Percentiles rank a stretch among this genome's conserved stretches.
phyloP scores from a whole-genome alignment of 2,797 vertebrate genomes.

The Morelia viridis region DNA sequence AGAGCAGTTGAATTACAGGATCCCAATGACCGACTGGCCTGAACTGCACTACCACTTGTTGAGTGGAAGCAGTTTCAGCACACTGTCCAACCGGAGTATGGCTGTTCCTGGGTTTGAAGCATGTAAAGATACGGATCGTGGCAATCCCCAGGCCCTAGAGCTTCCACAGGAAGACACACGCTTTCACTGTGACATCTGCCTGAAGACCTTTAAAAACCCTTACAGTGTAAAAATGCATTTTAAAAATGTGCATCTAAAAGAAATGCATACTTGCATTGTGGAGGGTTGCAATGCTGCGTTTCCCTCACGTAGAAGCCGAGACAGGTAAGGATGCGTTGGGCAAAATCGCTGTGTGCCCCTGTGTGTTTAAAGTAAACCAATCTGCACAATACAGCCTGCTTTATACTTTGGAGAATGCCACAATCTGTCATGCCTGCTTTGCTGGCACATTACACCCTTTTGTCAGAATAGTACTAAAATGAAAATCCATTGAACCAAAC shows the following conservation, averaged over 20 bases:
- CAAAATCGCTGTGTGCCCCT: slow-evolving; percentile 41
- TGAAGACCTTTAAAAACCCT: slow-evolving; percentile 92
- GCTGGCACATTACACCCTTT: slow-evolving; percentile 49
- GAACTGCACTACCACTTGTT: slow-evolving; percentile 76
- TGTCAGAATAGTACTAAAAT: slow-evolving; percentile 59
- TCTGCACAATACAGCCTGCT: slow-evolving; percentile 60
- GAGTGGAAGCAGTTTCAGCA: slow-evolving; percentile 72
- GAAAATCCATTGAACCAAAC: slow-evolving; percentile 64
- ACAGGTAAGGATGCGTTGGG: slow-evolving; percentile 85
- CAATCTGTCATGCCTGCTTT: slow-evolving; percentile 53
- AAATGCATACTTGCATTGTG: slow-evolving; percentile 90
- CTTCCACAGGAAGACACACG: slow-evolving; percentile 76
- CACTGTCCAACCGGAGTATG: slow-evolving; percentile 70
- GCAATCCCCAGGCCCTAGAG: slow-evolving; percentile 65
- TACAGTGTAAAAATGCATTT: slow-evolving; percentile 94
- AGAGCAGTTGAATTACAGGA: slow-evolving; percentile 67
- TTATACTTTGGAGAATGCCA: slow-evolving; percentile 60
- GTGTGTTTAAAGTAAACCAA: slow-evolving; percentile 24
- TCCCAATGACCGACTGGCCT: slow-evolving; percentile 73
- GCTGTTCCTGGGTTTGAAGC: slow-evolving; percentile 75
- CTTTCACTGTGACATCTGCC: slow-evolving; percentile 92
- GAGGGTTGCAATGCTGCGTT: slow-evolving; percentile 91
- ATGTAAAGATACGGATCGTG: slow-evolving; percentile 70
- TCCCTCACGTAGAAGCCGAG: slow-evolving; percentile 91
- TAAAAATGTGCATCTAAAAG: slow-evolving; percentile 90